These are phyloP conservation scores for Alosa sapidissima DNA, from an alignment of 2,797 vertebrate species.

Conservation along the genomic window DNA sequence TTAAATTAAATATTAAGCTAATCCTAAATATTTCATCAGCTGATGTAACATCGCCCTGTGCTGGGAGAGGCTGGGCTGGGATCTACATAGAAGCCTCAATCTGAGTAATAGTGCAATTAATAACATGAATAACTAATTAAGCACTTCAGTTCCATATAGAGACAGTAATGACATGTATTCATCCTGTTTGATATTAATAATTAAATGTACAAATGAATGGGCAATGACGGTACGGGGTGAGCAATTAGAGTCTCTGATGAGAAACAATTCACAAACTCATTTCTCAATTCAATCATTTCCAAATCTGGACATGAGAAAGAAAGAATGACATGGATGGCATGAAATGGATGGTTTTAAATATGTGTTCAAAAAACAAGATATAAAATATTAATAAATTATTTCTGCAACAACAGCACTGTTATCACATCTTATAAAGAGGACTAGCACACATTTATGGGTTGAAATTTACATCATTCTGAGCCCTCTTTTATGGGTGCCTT, in stretches of 20 bases:
- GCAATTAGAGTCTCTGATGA: slow-evolving; percentile 16
- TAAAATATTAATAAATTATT: not conserved
- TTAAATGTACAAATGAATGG: slow-evolving; percentile 44
- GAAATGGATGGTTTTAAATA: not conserved
- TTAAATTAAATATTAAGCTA: slow-evolving; percentile 73
- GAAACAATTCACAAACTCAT: slow-evolving; percentile 22
- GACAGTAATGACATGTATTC: slow-evolving; percentile 14
- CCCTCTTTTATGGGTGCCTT: not conserved
- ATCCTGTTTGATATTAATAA: slow-evolving; percentile 51
- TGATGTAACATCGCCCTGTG: slow-evolving; percentile 53
- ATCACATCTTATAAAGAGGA: slow-evolving; percentile 14
- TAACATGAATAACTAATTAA: slow-evolving; percentile 71
- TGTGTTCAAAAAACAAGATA: not conserved
- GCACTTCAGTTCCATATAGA: slow-evolving; percentile 53
- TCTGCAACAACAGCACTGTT: slow-evolving; percentile 20
- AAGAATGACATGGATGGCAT: not conserved
- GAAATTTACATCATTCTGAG: not conserved
- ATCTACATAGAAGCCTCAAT: slow-evolving; percentile 68
- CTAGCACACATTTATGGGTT: slow-evolving; percentile 30
- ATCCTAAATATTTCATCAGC: slow-evolving; percentile 71
- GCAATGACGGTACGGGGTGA: not conserved
- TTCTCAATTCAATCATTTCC: not conserved
- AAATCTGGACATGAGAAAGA: not conserved
- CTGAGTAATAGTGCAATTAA: slow-evolving; percentile 72
- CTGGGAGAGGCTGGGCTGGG: slow-evolving; percentile 60